Conservation (phyloP, 2,113 vertebrate species). For the Ctenomys sociabilis region DNA sequence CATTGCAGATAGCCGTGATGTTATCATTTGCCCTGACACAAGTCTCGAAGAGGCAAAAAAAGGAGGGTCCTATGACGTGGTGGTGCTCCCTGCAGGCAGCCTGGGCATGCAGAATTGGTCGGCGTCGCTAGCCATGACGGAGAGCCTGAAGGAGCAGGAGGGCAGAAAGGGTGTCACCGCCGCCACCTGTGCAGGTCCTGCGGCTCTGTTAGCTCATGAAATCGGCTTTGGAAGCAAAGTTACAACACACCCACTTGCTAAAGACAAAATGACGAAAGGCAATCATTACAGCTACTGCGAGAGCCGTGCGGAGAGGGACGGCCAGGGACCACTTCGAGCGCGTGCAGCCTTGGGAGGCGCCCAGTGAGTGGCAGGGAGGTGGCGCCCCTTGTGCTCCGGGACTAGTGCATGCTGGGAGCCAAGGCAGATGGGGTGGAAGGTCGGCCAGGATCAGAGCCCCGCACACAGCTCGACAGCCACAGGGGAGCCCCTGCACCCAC, state of each 20-base stretch:
- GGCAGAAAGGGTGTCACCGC: constrained; percentile 95
- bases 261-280: constrained; percentile 98
- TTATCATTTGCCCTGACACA: constrained; percentile 94
- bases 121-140: constrained; percentile 80
- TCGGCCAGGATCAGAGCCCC: too few relatives aligned
- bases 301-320: constrained; percentile 94
- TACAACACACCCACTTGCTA: constrained; percentile 95
- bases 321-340: constrained; percentile 97
- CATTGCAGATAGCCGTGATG: constrained; percentile 85
- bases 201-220: constrained; percentile 96
- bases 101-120: constrained; percentile 95
- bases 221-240: constrained; percentile 96
- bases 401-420: constrained; percentile 80
- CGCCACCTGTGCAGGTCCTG: constrained; percentile 98
- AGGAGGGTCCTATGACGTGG: constrained; percentile 96
- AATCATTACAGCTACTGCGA: constrained; percentile 94
- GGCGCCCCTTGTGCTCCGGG: constrained; percentile 92
- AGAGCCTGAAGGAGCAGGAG: background rate
- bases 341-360: constrained; percentile 90
- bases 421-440: background rate
- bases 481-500: background rate
- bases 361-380: constrained; percentile 92
- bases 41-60: constrained; percentile 95
- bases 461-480: too few relatives aligned
- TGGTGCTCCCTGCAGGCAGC: constrained; percentile 95